Base-by-base conservation (phyloP, 2,888 invertebrate genomes). In the Tenthredo amoena region DNA sequence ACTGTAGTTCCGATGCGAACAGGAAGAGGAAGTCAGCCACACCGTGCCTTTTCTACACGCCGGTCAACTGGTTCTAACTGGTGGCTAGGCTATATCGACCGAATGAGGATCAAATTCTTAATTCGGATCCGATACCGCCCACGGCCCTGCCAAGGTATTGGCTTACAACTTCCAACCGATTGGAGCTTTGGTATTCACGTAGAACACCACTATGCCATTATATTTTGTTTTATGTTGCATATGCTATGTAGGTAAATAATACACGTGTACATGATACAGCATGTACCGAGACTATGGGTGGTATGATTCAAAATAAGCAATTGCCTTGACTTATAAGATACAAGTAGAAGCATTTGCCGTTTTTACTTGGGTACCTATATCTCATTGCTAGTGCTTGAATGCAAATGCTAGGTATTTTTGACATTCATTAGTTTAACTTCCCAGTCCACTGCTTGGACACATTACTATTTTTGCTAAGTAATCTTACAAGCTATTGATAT, bases 21-120 rank as follows among this genome's bases (percentile, higher is more conserved):
- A 92, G 93, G 93, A 93, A 92, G 91, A 92, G 93, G 93, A 93
- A 93, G 93, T 93, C 90, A 87, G 91, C 90, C 91, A 90, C 91
- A 91, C 89, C 83, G 88, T 87, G 87, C 83, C 34, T 85, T 88
- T 88, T 87, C 85, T 88, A 85, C 87, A 87, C 85, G 85, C 72
- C 85, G 87, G 87, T 87, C 83, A 83, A 83, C 83, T 83, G 68
- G 83, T 86, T 87, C 87, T 82, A 86, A 86, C 85, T 85, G 87
- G 87, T 86, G 86, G 88, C 83, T 83, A 81, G 81, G 83, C 65
- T 83, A 71, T 71, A 87, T 86, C 87, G 86, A 86, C 86, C 86
- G 84, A 87, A 82, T 26, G 85, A 87, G 87, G 90, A 89, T 91
- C 90, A 87, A 82, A 88, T 91, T 90, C 88, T 86, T 87, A 87